Percentiles rank a stretch among this genome's conserved stretches.
Evolutionary conservation across 2,113 vertebrate species (phyloP).

Genomic region (Brachirus orientalis): DNA sequence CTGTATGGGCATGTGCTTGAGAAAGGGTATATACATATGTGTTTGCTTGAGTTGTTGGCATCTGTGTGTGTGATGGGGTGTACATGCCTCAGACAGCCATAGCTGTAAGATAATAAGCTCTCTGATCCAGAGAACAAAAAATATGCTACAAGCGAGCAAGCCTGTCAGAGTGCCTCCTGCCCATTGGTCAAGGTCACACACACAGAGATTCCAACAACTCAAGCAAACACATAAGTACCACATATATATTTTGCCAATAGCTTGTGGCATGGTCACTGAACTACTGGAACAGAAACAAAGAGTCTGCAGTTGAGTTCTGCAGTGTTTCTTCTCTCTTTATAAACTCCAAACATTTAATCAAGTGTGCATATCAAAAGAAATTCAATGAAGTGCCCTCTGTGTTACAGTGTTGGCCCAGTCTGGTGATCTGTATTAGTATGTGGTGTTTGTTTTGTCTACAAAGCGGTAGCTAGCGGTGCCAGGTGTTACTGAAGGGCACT

Average conservation of each 20-base stretch:
- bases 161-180: constrained; percentile 69
- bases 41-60: too few species aligned
- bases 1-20: too few species aligned
- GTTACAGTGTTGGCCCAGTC: constrained; percentile 19
- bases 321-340: constrained; percentile 34
- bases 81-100: constrained; percentile 34
- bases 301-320: constrained; percentile 32
- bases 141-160: constrained; percentile 61
- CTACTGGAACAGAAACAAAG: constrained; percentile 52
- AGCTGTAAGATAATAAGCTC: constrained; percentile 70
- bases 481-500: constrained; percentile 67
- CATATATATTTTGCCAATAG: constrained; percentile 56
- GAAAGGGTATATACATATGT: too few species aligned
- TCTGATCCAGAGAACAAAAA: constrained; percentile 69
- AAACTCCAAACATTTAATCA: constrained; percentile 36
- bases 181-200: constrained; percentile 70
- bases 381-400: constrained; percentile 34
- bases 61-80: background rate
- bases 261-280: constrained; percentile 63
- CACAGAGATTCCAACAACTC: constrained; percentile 21
- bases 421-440: constrained; percentile 55
- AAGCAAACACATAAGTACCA: constrained; percentile 54
- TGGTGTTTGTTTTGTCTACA: constrained; percentile 63
- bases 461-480: constrained; percentile 35
- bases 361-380: constrained; percentile 39